A percentile compares a stretch with the other conserved stretches of the same genome.
Conservation (phyloP, 2,113 vertebrate genomes). For the Tylochromis polylepis region DNA sequence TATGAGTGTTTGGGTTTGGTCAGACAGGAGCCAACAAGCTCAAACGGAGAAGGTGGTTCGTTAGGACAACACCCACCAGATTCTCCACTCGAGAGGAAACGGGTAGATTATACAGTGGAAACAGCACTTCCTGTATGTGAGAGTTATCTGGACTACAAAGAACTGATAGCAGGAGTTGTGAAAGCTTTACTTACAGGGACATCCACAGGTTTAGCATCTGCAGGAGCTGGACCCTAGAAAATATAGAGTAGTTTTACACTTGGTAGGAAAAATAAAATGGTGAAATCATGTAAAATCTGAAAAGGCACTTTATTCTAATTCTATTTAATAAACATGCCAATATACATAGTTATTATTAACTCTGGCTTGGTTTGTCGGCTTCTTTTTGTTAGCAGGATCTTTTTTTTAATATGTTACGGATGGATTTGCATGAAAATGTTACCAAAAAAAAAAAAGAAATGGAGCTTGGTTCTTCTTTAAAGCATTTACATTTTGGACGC, state of each 20-base stretch:
- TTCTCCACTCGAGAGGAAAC: constrained; percentile 36
- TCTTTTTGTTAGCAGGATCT: background rate
- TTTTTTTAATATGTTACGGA: background rate
- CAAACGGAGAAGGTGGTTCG: constrained; percentile 2
- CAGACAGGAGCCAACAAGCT: background rate
- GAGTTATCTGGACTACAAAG: background rate
- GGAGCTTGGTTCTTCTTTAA: background rate
- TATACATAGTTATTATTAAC: background rate
- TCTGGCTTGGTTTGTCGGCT: background rate
- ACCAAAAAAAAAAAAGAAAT: background rate
- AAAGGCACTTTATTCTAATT: background rate
- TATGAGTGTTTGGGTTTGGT: background rate
- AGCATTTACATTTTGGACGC: background rate
- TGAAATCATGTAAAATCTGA: background rate
- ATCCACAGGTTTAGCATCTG: constrained; percentile 45
- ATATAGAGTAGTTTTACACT: background rate
- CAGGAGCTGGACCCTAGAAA: constrained; percentile 39
- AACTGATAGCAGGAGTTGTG: background rate
- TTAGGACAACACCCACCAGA: constrained; percentile 47
- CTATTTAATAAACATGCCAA: background rate
- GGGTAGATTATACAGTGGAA: background rate
- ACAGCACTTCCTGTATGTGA: background rate
- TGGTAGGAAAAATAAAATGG: background rate
- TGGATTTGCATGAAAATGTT: background rate
- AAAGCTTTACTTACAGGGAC: constrained; percentile 54